These are phyloP conservation scores for Merops nubicus DNA, from an alignment of 2,113 vertebrate species.

Conservation along the genomic window DNA sequence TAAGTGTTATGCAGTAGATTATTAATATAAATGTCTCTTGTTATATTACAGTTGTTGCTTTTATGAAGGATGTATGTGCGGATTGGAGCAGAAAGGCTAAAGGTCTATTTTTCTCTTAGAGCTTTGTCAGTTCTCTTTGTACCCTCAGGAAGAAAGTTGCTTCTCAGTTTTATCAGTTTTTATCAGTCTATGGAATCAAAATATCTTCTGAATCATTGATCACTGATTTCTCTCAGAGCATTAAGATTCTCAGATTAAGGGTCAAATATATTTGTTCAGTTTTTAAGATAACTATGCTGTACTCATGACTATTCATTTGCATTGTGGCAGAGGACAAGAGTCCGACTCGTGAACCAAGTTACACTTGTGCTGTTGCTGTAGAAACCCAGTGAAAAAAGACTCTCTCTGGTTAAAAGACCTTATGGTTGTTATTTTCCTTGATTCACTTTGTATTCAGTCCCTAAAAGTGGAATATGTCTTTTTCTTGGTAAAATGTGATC, in stretches of 20 bases:
- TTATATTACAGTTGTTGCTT: background rate
- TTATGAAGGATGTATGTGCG: background rate
- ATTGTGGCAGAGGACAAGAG: background rate
- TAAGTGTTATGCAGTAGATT: background rate
- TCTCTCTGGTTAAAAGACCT: background rate
- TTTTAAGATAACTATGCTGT: background rate
- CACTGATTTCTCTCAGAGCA: background rate
- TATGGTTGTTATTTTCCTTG: background rate
- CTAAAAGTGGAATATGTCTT: background rate
- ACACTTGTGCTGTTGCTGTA: background rate
- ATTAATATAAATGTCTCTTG: background rate
- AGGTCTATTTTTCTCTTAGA: background rate
- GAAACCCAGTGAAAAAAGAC: background rate
- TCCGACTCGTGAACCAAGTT: background rate
- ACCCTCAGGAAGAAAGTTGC: background rate
- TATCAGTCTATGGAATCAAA: slow-evolving; percentile 5
- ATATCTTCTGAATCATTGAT: background rate
- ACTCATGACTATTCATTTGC: background rate
- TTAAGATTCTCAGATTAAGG: background rate
- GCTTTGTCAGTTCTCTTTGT: background rate
- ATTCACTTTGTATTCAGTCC: background rate
- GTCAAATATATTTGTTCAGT: background rate
- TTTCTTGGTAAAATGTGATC: background rate
- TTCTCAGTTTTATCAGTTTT: background rate
- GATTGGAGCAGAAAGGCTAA: background rate